A percentile compares a stretch with the other conserved stretches of the same genome.
These are phyloP conservation scores for Prionace glauca DNA, from an alignment of 2,797 vertebrate genomes.

Conservation along the genomic window DNA sequence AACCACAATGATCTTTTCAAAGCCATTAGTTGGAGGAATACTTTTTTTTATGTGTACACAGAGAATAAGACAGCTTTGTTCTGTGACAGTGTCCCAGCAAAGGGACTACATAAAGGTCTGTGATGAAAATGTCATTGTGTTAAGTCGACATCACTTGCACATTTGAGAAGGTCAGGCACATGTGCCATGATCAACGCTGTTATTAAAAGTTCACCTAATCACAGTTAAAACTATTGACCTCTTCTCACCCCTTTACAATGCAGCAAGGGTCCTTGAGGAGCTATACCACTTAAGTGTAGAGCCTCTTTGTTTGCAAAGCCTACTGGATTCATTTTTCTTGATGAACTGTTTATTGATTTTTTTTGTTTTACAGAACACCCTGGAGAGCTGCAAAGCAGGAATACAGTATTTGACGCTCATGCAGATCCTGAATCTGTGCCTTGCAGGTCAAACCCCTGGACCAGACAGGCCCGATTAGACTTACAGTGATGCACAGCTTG, in stretches of 20 bases:
- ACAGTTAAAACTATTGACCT: neutral
- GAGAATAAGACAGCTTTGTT: neutral
- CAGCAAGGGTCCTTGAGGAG: neutral
- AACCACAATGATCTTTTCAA: neutral
- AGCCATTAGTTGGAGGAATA: neutral
- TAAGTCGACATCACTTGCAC: neutral
- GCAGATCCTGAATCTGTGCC: neutral
- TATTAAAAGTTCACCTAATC: neutral
- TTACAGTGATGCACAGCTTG: neutral
- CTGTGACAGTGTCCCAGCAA: neutral
- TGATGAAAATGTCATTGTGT: neutral
- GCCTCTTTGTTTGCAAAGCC: neutral
- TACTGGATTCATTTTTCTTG: constrained; percentile 16
- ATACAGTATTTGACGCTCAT: neutral
- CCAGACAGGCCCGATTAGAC: neutral
- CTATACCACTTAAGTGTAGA: neutral
- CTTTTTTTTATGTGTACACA: neutral
- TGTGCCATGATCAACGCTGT: neutral
- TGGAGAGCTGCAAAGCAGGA: neutral
- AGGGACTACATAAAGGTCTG: neutral
- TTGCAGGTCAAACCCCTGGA: neutral
- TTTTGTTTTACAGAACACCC: neutral
- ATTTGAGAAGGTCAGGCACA: neutral
- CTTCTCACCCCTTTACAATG: neutral
- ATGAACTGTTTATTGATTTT: constrained; percentile 23